phyloP scores from a whole-genome alignment of 1,140 invertebrate genomes.

The Pteromalus puparum region DNA sequence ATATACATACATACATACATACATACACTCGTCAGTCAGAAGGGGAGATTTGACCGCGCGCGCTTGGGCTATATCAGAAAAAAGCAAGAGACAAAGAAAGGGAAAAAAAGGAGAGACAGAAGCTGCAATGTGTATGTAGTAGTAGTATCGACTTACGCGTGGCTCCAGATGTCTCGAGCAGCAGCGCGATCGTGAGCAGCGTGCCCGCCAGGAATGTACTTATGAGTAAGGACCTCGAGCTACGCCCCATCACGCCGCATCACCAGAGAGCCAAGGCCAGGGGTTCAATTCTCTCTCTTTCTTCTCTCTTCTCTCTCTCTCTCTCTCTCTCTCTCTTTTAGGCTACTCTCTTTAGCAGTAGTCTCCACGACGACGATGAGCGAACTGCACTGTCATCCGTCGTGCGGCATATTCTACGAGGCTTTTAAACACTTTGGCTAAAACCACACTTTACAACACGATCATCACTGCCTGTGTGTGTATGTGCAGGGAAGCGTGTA shows the following conservation, averaged over 20 bases:
- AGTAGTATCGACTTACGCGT: conserved; percentile 63
- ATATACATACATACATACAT: too few species aligned
- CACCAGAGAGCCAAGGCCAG: conserved; percentile 54
- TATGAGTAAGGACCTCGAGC: conserved; percentile 63
- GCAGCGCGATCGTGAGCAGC: conserved; percentile 59
- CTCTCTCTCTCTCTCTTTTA: not conserved
- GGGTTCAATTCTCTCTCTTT: conserved; percentile 53
- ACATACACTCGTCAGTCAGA: not conserved
- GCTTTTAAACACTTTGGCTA: not conserved
- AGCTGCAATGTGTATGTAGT: not conserved
- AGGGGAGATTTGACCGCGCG: not conserved
- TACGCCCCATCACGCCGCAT: conserved; percentile 70
- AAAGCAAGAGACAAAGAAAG: conserved; percentile 25
- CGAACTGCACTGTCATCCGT: conserved; percentile 23
- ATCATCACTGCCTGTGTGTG: conserved; percentile 41
- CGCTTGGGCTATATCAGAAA: not conserved
- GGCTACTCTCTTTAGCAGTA: conserved; percentile 32
- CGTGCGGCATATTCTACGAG: not conserved
- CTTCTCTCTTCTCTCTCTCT: conserved; percentile 25
- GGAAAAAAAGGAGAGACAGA: not conserved
- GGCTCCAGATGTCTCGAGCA: conserved; percentile 60
- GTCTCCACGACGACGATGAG: not conserved
- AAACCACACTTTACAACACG: conserved; percentile 36
- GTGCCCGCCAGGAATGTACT: conserved; percentile 63
- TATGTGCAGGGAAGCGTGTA: too few species aligned